A percentile compares a stretch with the other conserved stretches of the same genome.
Conservation (phyloP, 2,888 invertebrate species). For the Diploptera punctata region DNA sequence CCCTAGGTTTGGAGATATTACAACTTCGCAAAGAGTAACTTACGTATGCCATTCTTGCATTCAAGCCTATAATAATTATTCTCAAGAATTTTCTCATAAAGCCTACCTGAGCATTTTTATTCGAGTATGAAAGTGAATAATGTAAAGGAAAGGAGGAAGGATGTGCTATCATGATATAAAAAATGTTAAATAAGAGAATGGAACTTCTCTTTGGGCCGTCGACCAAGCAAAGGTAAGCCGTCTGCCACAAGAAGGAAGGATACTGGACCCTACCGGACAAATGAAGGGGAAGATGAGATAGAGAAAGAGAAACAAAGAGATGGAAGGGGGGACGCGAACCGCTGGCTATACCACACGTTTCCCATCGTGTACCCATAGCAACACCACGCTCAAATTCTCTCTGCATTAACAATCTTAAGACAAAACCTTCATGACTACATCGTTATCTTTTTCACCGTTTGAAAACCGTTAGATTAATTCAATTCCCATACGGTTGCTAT, state of each 20-base stretch:
- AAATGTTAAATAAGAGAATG: constrained; percentile 4
- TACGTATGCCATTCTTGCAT: too few relatives aligned
- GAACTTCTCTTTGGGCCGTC: background rate
- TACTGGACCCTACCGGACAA: constrained; percentile 17
- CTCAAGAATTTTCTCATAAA: background rate
- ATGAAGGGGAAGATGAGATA: background rate
- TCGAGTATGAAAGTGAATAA: background rate
- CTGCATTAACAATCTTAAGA: background rate
- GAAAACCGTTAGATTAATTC: too few relatives aligned
- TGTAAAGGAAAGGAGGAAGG: constrained; percentile 3
- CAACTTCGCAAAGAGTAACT: too few relatives aligned
- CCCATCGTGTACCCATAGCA: background rate
- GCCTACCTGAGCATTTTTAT: background rate
- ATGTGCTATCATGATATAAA: constrained; percentile 4
- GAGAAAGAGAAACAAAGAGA: background rate
- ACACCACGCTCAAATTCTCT: background rate
- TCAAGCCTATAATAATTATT: too few relatives aligned
- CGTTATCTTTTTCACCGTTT: too few relatives aligned
- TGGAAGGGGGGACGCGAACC: background rate
- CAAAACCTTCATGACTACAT: too few relatives aligned
- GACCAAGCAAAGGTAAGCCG: background rate
- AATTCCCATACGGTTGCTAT: too few relatives aligned
- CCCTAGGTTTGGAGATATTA: too few relatives aligned
- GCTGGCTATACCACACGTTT: background rate
- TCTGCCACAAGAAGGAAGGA: background rate